A percentile compares a stretch with the other conserved stretches of the same genome.
Conservation (phyloP, 2,888 invertebrate genomes). For the Monoplex corrugatus region DNA sequence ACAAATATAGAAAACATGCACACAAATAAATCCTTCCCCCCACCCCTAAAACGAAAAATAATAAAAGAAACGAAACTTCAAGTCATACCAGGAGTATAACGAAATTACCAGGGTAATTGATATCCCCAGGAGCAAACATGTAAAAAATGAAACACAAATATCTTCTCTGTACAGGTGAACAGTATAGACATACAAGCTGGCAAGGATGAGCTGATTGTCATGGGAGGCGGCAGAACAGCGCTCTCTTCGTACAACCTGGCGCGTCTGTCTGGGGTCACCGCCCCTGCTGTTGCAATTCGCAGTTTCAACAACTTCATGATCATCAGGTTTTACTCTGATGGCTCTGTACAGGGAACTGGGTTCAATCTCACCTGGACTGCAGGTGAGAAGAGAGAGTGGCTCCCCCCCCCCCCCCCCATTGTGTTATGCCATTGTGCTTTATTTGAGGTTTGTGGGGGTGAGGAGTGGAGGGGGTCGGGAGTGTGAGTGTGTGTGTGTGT, state of each 20-base stretch:
- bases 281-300: neutral
- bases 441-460: neutral
- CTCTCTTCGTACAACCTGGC: conserved; percentile 45
- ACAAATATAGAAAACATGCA: neutral
- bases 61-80: too few relatives aligned
- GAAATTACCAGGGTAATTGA: too few relatives aligned
- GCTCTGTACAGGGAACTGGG: conserved; percentile 42
- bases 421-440: too few relatives aligned
- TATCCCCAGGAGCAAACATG: neutral
- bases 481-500: too few relatives aligned
- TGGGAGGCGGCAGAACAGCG: conserved; percentile 56
- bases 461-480: too few relatives aligned
- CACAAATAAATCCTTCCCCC: too few relatives aligned
- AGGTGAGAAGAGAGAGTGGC: too few relatives aligned
- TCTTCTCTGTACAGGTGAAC: conserved; percentile 51
- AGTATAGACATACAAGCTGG: conserved; percentile 52
- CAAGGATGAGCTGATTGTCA: conserved; percentile 55
- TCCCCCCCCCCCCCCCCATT: too few relatives aligned
- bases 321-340: conserved; percentile 56
- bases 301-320: conserved; percentile 59
- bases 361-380: conserved; percentile 59
- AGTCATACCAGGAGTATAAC: too few relatives aligned
- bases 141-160: neutral
- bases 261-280: conserved; percentile 52
- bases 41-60: too few relatives aligned